Evolutionary conservation across 2,888 invertebrate species (phyloP).

Genomic region (Scotopteryx bipunctaria): DNA sequence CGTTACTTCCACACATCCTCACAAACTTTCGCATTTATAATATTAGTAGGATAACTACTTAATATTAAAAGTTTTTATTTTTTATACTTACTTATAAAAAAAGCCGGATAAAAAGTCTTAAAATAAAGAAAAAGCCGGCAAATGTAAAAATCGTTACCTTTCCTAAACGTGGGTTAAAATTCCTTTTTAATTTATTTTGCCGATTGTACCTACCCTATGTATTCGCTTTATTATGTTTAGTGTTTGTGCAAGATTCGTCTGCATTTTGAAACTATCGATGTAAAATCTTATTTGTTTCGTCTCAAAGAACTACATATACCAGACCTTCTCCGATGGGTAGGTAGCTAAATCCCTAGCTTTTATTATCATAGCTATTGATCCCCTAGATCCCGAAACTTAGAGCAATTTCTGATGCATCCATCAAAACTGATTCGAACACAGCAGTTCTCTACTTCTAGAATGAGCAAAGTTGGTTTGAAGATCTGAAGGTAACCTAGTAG

Average conservation of each 20-base stretch:
- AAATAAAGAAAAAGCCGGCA: not conserved
- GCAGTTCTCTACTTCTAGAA: constrained; percentile 23
- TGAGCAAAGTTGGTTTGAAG: constrained; percentile 25
- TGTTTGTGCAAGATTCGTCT: no score
- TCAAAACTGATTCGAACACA: constrained; percentile 22
- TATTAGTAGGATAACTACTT: no score
- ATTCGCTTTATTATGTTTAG: no score
- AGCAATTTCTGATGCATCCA: constrained; percentile 22
- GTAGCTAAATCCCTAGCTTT: constrained; percentile 12
- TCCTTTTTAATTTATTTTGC: no score
- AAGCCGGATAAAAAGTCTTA: no score
- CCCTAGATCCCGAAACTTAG: constrained; percentile 16
- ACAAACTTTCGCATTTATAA: no score
- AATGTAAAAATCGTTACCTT: not conserved
- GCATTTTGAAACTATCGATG: not conserved
- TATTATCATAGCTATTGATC: no score
- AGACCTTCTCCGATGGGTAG: not conserved
- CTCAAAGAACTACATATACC: not conserved
- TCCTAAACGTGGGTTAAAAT: no score
- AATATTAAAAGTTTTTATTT: no score
- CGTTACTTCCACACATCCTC: no score
- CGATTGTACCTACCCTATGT: no score
- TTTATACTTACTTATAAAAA: no score
- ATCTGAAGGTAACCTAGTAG: constrained; percentile 31
- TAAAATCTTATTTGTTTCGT: not conserved